These are phyloP conservation scores for Limnothrissa miodon DNA, from an alignment of 2,113 vertebrate genomes.

Conservation along the genomic window DNA sequence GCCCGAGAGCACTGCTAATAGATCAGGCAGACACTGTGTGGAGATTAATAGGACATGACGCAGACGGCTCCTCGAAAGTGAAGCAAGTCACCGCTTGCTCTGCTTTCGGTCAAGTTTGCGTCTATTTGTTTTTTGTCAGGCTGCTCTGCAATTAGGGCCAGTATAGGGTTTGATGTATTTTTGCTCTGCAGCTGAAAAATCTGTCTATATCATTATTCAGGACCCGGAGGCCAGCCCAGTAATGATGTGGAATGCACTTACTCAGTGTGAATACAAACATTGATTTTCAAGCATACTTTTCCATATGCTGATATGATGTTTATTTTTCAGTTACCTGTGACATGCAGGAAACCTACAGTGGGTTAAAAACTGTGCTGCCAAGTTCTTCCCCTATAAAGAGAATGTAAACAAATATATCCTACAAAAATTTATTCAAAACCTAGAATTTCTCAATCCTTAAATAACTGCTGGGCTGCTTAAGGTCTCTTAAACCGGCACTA, in stretches of 20 bases:
- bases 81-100: background rate
- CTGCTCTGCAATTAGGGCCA: background rate
- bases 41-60: background rate
- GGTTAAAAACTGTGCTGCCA: background rate
- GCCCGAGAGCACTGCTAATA: background rate
- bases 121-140: constrained; percentile 25
- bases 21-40: background rate
- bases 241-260: background rate
- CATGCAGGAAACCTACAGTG: background rate
- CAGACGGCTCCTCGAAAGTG: background rate
- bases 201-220: background rate
- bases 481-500: too few species aligned
- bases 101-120: constrained; percentile 22
- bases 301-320: background rate
- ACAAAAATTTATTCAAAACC: background rate
- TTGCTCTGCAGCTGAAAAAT: background rate
- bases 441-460: background rate
- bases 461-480: background rate
- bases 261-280: background rate
- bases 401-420: background rate
- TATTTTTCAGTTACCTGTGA: background rate
- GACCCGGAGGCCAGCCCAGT: background rate
- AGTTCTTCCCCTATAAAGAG: background rate
- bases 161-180: background rate
- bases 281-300: background rate